These are phyloP conservation scores for Aphis gossypii DNA, from an alignment of 1,140 invertebrate genomes.

Conservation along the genomic window DNA sequence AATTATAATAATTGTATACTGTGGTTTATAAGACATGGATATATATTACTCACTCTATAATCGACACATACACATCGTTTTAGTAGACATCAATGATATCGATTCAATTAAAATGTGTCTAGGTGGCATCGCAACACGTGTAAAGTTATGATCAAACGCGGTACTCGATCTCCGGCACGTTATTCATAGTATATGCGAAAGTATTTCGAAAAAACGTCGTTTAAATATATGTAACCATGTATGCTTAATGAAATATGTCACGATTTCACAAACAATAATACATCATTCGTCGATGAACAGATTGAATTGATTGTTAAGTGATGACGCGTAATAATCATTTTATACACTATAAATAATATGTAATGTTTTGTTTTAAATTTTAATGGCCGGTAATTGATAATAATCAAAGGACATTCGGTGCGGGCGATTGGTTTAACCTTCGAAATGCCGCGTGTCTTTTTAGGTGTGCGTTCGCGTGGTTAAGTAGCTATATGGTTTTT, in stretches of 20 bases:
- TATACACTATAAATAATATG: not conserved
- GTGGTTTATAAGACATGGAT: too few relatives aligned
- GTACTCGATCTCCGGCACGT: not conserved
- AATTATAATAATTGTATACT: not conserved
- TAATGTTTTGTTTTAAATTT: not conserved
- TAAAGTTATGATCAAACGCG: not conserved
- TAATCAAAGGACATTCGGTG: not conserved
- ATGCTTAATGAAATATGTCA: not conserved
- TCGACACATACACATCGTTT: not conserved
- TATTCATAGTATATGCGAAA: not conserved
- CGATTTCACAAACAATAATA: not conserved
- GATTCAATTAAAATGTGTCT: not conserved
- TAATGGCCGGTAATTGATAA: constrained; percentile 22
- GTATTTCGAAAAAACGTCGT: not conserved
- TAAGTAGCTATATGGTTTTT: not conserved
- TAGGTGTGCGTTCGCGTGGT: not conserved
- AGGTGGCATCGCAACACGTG: not conserved
- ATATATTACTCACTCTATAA: not conserved
- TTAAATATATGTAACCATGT: not conserved
- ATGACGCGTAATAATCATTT: not conserved
- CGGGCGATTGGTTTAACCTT: constrained; percentile 16
- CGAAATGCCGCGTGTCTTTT: not conserved
- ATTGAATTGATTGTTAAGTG: not conserved
- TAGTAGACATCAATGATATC: not conserved
- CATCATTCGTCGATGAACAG: not conserved